Conservation (phyloP, 2,888 invertebrate genomes). For the Periphyllus acericola region DNA sequence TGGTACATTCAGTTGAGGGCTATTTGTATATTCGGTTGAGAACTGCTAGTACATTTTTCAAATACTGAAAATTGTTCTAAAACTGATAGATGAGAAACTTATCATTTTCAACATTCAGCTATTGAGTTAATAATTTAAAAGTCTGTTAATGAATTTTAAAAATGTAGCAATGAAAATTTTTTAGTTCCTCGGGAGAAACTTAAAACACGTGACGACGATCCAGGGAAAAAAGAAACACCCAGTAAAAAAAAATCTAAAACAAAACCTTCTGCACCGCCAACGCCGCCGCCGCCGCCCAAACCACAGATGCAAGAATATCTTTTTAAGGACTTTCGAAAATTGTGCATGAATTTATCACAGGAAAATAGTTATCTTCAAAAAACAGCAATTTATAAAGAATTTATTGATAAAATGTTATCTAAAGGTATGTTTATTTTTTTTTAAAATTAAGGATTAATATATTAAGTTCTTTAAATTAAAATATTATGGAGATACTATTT, state of each 20-base stretch:
- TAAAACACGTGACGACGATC: constrained; percentile 28
- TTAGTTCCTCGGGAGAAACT: constrained; percentile 49
- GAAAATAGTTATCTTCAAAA: constrained; percentile 85
- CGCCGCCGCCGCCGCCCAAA: background rate
- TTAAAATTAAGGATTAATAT: background rate
- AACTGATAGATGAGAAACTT: too few relatives aligned
- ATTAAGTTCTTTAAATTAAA: background rate
- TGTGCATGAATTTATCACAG: constrained; percentile 82
- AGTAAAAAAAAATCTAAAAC: constrained; percentile 42
- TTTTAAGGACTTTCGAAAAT: constrained; percentile 76
- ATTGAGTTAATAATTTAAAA: background rate
- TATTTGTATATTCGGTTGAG: too few relatives aligned
- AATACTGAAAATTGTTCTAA: too few relatives aligned
- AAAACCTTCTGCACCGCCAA: background rate
- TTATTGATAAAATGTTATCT: constrained; percentile 72
- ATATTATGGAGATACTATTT: background rate
- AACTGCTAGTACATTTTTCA: too few relatives aligned
- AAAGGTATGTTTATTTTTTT: constrained; percentile 64
- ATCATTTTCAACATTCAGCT: too few relatives aligned
- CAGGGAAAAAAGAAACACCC: background rate
- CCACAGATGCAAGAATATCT: constrained; percentile 34
- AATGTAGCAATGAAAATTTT: background rate
- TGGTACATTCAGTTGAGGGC: too few relatives aligned
- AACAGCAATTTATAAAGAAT: constrained; percentile 76
- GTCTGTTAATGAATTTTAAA: background rate